phyloP scores from a whole-genome alignment of 2,113 vertebrate genomes.

The Nyctereutes procyonoides region DNA sequence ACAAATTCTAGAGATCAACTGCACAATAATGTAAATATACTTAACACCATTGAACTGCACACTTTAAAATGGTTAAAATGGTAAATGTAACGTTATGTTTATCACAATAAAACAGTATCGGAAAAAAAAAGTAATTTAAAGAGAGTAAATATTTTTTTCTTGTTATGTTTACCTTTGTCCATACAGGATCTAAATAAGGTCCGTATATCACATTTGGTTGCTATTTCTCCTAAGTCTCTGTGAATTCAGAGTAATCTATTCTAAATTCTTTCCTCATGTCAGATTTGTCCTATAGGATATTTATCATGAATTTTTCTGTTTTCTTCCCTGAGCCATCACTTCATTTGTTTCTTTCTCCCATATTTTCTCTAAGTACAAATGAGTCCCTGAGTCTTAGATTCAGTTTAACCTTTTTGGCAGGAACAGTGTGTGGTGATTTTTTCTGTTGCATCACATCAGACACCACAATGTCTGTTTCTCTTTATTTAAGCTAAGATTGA shows the following conservation, averaged over 20 bases:
- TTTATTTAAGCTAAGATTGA: neutral
- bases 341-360: neutral
- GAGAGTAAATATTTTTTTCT: neutral
- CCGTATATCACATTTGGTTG: neutral
- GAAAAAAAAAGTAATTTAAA: neutral
- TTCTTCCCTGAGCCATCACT: neutral
- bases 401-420: neutral
- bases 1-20: neutral
- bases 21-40: neutral
- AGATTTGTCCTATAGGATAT: neutral
- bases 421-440: neutral
- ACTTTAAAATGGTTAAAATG: neutral
- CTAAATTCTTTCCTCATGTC: neutral
- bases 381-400: neutral
- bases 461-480: neutral
- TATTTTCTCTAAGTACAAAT: neutral
- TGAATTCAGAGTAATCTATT: neutral
- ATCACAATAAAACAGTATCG: neutral
- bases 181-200: neutral
- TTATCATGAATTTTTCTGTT: neutral
- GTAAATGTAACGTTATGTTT: neutral
- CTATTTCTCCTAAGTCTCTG: neutral
- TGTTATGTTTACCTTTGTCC: neutral
- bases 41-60: neutral
- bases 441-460: neutral